Percentiles rank a stretch among this genome's conserved stretches.
phyloP scores from a whole-genome alignment of 2,797 vertebrate species.

The Spheniscus humboldti region DNA sequence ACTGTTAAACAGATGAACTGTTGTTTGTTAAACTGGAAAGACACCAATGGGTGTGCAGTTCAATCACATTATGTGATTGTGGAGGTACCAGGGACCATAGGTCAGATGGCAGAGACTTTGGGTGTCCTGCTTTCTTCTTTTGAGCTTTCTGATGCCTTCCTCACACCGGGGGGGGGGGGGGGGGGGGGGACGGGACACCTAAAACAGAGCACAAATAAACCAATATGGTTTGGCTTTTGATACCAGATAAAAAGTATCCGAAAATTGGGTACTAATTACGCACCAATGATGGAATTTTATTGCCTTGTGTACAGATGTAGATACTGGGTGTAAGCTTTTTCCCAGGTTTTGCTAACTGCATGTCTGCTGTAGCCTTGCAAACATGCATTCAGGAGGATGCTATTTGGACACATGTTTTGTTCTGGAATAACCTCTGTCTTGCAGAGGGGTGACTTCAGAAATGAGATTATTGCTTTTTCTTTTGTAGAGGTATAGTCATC shows the following conservation, averaged over 20 bases:
- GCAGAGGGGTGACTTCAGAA: not conserved
- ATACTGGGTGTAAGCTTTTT: not conserved
- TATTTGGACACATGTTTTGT: not conserved
- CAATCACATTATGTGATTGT: not conserved
- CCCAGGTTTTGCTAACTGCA: not conserved
- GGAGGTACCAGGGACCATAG: not conserved
- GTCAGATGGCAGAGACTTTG: not conserved
- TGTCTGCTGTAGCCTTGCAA: not conserved
- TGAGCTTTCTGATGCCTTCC: not conserved
- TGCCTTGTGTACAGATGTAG: not conserved
- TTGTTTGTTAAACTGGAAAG: not conserved
- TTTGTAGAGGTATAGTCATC: not conserved
- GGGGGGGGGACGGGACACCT: too few relatives aligned
- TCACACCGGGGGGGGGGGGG: not conserved
- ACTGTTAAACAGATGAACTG: not conserved
- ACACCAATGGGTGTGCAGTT: not conserved
- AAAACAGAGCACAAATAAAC: not conserved
- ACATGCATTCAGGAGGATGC: not conserved
- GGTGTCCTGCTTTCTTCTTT: not conserved
- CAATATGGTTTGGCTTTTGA: not conserved
- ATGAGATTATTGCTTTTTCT: not conserved
- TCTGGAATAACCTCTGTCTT: not conserved
- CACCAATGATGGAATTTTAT: not conserved
- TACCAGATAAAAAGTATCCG: not conserved
- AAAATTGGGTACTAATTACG: not conserved